Conservation (phyloP, 2,888 invertebrate genomes). For the Plebejus melissa region DNA sequence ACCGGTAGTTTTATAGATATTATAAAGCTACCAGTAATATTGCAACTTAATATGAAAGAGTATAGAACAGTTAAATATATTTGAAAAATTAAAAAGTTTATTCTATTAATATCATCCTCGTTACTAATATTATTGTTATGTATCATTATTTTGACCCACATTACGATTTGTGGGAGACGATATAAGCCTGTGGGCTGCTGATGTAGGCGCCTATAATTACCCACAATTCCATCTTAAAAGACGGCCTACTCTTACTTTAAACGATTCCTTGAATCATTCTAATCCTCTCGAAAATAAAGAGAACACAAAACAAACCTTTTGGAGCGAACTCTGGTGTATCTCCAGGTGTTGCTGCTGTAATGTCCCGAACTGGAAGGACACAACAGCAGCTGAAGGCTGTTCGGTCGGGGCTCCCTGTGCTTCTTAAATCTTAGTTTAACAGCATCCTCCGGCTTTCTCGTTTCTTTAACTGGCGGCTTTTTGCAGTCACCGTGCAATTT, state of each 20-base stretch:
- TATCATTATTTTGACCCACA: neutral
- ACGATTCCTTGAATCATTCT: neutral
- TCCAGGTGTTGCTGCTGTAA: constrained; percentile 71
- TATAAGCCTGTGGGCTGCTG: neutral
- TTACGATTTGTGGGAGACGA: neutral
- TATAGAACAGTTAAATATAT: too few species aligned
- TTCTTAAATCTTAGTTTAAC: constrained; percentile 66
- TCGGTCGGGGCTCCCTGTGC: constrained; percentile 66
- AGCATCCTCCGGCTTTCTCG: constrained; percentile 56
- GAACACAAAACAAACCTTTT: constrained; percentile 55
- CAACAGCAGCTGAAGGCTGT: constrained; percentile 66
- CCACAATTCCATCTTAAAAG: neutral
- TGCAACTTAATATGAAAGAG: too few species aligned
- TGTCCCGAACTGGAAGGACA: constrained; percentile 71
- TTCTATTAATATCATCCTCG: too few species aligned
- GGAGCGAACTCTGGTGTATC: constrained; percentile 68
- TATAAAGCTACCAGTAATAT: too few species aligned
- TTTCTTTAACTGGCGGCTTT: constrained; percentile 61
- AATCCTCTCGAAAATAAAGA: neutral
- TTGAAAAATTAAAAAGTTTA: too few species aligned
- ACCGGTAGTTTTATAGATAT: too few species aligned
- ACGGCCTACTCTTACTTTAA: neutral
- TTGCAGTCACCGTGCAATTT: constrained; percentile 62
- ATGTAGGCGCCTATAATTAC: constrained; percentile 5
- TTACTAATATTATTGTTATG: neutral